A percentile compares a stretch with the other conserved stretches of the same genome.
Conservation (phyloP, 2,113 vertebrate genomes). For the Etheostoma spectabile region DNA sequence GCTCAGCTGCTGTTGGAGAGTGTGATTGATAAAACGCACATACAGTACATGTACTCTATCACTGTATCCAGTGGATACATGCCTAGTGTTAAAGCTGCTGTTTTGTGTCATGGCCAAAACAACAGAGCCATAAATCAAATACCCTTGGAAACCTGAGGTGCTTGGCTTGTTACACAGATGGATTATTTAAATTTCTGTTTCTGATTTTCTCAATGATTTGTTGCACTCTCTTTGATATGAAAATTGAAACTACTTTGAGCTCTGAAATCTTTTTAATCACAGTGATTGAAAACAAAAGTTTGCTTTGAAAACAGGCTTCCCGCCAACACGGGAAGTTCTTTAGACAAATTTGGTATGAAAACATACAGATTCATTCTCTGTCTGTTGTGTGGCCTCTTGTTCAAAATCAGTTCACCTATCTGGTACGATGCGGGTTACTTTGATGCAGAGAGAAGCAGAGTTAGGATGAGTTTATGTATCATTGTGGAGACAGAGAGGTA, state of each 20-base stretch:
- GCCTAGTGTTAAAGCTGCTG: slow-evolving; percentile 33
- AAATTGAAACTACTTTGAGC: slow-evolving; percentile 34
- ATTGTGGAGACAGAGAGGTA: background rate
- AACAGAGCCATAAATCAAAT: slow-evolving; percentile 52
- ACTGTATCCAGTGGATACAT: background rate
- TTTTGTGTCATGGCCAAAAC: slow-evolving; percentile 40
- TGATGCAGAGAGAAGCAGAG: slow-evolving; percentile 4
- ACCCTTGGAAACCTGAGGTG: slow-evolving; percentile 27
- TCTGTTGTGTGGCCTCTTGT: background rate
- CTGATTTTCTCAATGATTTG: slow-evolving; percentile 52
- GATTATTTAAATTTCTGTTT: slow-evolving; percentile 59
- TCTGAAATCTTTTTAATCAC: slow-evolving; percentile 43
- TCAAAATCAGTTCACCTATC: background rate
- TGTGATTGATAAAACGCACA: background rate
- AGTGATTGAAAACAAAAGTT: slow-evolving; percentile 66
- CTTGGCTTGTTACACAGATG: slow-evolving; percentile 7
- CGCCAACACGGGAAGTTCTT: background rate
- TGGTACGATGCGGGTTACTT: background rate
- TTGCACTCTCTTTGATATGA: slow-evolving; percentile 52
- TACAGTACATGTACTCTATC: background rate
- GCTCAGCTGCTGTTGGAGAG: slow-evolving; percentile 11
- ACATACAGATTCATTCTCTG: background rate
- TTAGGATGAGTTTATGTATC: background rate
- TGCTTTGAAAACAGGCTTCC: slow-evolving; percentile 34
- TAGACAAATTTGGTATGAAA: slow-evolving; percentile 3